phyloP scores from a whole-genome alignment of 2,113 vertebrate genomes.

The Halichoeres trimaculatus region DNA sequence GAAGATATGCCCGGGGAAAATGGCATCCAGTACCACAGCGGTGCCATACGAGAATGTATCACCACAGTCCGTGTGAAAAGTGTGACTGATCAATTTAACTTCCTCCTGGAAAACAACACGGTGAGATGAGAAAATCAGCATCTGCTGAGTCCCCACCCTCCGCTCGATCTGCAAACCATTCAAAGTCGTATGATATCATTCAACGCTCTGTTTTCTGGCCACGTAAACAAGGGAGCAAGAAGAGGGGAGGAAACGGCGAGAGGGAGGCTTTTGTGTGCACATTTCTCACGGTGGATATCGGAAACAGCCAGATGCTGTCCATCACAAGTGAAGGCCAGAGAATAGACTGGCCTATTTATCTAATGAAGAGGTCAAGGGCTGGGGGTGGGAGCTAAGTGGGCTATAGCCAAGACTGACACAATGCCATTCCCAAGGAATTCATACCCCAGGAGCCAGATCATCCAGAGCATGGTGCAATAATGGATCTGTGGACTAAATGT shows the following conservation, averaged over 20 bases:
- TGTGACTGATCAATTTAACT: conserved; percentile 76
- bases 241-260: conserved; percentile 57
- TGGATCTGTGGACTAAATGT: not conserved
- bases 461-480: not conserved
- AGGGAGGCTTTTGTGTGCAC: conserved; percentile 59
- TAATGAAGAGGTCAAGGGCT: conserved; percentile 69
- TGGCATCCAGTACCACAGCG: conserved; percentile 44
- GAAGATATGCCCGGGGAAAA: conserved; percentile 68
- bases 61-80: conserved; percentile 56
- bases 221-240: conserved; percentile 28
- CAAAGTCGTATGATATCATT: conserved; percentile 66
- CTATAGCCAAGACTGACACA: conserved; percentile 46
- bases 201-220: conserved; percentile 41
- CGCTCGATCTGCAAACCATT: conserved; percentile 44
- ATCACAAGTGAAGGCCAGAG: conserved; percentile 61
- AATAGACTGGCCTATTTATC: conserved; percentile 71
- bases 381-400: conserved; percentile 24
- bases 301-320: conserved; percentile 76
- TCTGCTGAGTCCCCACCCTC: conserved; percentile 67
- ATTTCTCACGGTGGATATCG: conserved; percentile 70
- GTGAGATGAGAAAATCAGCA: conserved; percentile 64
- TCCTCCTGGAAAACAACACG: conserved; percentile 65
- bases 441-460: not conserved
- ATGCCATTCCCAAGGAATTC: conserved; percentile 21
- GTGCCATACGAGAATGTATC: conserved; percentile 60